phyloP scores from a whole-genome alignment of 37 sponge, comb jelly and placozoan species.

The Haliclona indistincta region DNA sequence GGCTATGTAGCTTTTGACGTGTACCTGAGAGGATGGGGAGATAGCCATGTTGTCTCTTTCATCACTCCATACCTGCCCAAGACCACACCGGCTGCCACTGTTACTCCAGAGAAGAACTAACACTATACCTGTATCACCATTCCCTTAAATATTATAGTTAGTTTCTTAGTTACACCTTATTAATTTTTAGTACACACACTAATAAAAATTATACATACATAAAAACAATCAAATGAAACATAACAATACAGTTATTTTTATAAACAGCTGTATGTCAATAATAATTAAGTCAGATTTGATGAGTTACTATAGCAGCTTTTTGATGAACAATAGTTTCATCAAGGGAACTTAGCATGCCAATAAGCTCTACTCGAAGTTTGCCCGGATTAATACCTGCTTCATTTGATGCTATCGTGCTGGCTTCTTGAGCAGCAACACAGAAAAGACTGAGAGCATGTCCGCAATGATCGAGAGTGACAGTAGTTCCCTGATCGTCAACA shows the following conservation, averaged over 20 bases:
- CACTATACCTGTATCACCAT: neutral
- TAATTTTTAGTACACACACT: too few species aligned
- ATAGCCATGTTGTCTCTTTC: too few species aligned
- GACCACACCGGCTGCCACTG: too few species aligned
- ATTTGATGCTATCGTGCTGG: neutral
- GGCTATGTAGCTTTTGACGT: too few species aligned
- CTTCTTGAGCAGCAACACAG: constrained; percentile 48
- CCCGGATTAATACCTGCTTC: constrained; percentile 31
- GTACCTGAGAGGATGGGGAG: too few species aligned
- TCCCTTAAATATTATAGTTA: neutral
- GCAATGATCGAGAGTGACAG: constrained; percentile 25
- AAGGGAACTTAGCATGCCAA: constrained; percentile 43
- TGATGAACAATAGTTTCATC: constrained; percentile 21
- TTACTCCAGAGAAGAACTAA: neutral
- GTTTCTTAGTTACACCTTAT: too few species aligned
- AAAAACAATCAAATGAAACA: neutral
- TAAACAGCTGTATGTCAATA: neutral
- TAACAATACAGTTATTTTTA: neutral
- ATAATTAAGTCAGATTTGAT: neutral
- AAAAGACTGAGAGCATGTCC: constrained; percentile 44
- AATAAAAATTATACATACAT: neutral
- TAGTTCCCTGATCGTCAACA: constrained; percentile 19
- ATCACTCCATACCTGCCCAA: too few species aligned
- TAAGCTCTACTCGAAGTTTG: constrained; percentile 28
- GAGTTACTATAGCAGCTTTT: constrained; percentile 15